A percentile compares a stretch with the other conserved stretches of the same genome.
Evolutionary conservation across 2,888 invertebrate genomes (phyloP).

Genomic region (Leptinotarsa peninsularis): DNA sequence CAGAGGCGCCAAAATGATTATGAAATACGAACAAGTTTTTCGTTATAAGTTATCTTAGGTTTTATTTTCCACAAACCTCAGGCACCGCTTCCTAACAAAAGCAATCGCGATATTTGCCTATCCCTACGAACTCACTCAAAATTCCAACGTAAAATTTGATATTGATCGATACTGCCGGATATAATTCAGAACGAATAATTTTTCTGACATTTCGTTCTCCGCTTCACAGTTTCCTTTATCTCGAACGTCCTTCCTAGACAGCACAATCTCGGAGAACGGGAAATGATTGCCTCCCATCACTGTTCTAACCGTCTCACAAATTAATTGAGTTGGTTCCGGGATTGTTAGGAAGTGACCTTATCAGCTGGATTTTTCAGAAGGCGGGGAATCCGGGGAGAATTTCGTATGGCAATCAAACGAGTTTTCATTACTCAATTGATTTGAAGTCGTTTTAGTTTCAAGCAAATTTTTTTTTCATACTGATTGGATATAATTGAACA

Average conservation of each 20-base stretch:
- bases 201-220: conserved; percentile 34
- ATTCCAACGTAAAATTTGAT: conserved; percentile 29
- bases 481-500: background rate
- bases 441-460: background rate
- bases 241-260: conserved; percentile 30
- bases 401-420: background rate
- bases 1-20: no score
- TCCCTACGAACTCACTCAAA: background rate
- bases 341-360: conserved; percentile 18
- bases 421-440: background rate
- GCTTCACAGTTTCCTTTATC: conserved; percentile 35
- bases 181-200: conserved; percentile 45
- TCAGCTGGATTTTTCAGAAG: conserved; percentile 11
- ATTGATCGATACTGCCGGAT: conserved; percentile 40
- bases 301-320: conserved; percentile 32
- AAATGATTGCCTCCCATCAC: conserved; percentile 38
- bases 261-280: conserved; percentile 28
- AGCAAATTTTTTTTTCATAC: background rate
- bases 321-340: conserved; percentile 29
- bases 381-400: background rate
- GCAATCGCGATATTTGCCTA: conserved; percentile 15
- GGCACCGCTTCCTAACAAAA: conserved; percentile 4
- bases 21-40: no score
- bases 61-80: background rate
- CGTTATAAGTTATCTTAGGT: background rate